These are phyloP conservation scores for Hippoglossus stenolepis DNA, from an alignment of 2,113 vertebrate species.

Conservation along the genomic window DNA sequence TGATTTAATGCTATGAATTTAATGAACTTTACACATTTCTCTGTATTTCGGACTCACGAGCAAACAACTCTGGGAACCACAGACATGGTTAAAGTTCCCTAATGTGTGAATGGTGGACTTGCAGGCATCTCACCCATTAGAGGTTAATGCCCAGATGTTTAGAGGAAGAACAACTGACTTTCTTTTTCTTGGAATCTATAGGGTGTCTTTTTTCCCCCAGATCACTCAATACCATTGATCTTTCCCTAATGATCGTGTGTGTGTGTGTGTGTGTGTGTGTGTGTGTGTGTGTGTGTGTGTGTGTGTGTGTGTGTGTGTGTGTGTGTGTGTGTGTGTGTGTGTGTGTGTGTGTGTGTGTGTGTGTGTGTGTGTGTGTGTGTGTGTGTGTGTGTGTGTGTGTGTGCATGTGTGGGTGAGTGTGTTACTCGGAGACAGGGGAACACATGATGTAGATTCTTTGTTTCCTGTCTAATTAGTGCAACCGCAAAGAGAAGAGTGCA, in stretches of 20 bases:
- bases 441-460: constrained; percentile 18
- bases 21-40: neutral
- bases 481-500: constrained; percentile 3
- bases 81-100: neutral
- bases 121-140: neutral
- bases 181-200: constrained; percentile 28
- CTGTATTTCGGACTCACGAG: neutral
- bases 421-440: constrained; percentile 14
- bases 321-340: neutral
- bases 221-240: constrained; percentile 58
- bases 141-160: neutral
- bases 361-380: constrained; percentile 12
- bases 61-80: neutral
- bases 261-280: neutral
- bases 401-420: constrained; percentile 6
- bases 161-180: neutral
- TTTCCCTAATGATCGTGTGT: constrained; percentile 37
- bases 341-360: neutral
- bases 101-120: neutral
- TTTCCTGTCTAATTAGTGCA: constrained; percentile 51
- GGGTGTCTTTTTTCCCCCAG: constrained; percentile 18
- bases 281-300: constrained; percentile 13
- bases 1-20: too few relatives aligned
- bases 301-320: constrained; percentile 1
- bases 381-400: neutral